These are phyloP conservation scores for Oxyteleia sp. DNA, from an alignment of 2,888 invertebrate genomes.

Conservation along the genomic window DNA sequence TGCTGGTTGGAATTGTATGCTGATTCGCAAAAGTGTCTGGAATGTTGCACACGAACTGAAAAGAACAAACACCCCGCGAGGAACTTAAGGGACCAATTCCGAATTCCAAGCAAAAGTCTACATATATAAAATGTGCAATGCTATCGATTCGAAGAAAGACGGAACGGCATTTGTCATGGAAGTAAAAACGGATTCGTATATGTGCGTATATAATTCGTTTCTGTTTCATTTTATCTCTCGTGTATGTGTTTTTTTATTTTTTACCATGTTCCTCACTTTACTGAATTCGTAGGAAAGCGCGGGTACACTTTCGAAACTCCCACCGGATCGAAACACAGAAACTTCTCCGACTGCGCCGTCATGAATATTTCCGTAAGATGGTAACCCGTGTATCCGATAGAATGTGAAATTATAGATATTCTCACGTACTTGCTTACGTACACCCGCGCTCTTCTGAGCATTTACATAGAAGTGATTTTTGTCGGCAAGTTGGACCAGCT, in stretches of 20 bases:
- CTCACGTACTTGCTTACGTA: slow-evolving; percentile 28
- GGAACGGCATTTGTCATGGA: slow-evolving; percentile 48
- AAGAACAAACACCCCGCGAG: slow-evolving; percentile 42
- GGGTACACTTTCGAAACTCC: slow-evolving; percentile 59
- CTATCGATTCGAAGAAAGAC: slow-evolving; percentile 48
- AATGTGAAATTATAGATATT: slow-evolving; percentile 66
- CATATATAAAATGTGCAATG: slow-evolving; percentile 1
- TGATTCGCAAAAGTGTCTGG: slow-evolving; percentile 35
- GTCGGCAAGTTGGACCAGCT: neutral
- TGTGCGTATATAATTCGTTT: slow-evolving; percentile 64
- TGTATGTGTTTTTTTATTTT: slow-evolving; percentile 34
- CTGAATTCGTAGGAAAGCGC: slow-evolving; percentile 48
- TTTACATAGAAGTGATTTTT: slow-evolving; percentile 50
- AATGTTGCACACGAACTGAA: slow-evolving; percentile 23
- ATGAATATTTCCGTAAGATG: slow-evolving; percentile 71
- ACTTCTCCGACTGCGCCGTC: slow-evolving; percentile 51
- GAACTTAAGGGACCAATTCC: slow-evolving; percentile 54
- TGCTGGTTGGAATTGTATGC: slow-evolving; percentile 13
- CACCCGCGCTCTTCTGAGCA: no score
- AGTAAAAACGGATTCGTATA: slow-evolving; percentile 57
- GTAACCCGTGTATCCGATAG: slow-evolving; percentile 57
- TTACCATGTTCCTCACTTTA: slow-evolving; percentile 58
- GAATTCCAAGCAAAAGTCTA: slow-evolving; percentile 50
- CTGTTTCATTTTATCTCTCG: slow-evolving; percentile 59
- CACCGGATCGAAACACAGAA: slow-evolving; percentile 50